These are phyloP conservation scores for Branchipolynoe longqiensis DNA, from an alignment of 2,888 invertebrate species.

Conservation along the genomic window DNA sequence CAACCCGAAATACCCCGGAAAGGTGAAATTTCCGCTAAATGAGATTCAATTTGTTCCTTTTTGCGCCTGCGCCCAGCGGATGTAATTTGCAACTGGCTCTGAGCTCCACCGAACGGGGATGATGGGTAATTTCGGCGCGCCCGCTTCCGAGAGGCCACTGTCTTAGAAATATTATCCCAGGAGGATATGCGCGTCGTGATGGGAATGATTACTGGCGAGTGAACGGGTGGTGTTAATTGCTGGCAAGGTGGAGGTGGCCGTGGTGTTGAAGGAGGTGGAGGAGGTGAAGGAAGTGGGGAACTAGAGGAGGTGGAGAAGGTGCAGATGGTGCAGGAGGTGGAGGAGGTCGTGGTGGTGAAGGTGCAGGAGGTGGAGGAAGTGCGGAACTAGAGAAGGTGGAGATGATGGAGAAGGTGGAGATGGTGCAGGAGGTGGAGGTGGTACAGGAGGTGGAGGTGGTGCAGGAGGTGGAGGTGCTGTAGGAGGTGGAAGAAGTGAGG, in stretches of 20 bases:
- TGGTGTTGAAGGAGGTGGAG: neutral
- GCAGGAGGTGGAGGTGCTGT: neutral
- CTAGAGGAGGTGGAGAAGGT: neutral
- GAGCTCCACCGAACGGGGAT: neutral
- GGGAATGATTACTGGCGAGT: slow-evolving; percentile 7
- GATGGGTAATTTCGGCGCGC: slow-evolving; percentile 25
- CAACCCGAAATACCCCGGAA: too few species aligned
- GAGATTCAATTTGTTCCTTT: slow-evolving; percentile 35
- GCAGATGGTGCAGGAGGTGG: neutral
- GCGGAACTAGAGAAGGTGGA: neutral
- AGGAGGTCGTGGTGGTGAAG: neutral
- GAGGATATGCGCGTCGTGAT: neutral
- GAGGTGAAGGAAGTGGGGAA: neutral
- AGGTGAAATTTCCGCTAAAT: slow-evolving; percentile 9
- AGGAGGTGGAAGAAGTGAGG: too few species aligned
- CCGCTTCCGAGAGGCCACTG: neutral
- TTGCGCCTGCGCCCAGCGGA: neutral
- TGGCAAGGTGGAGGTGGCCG: neutral
- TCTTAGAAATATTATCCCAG: slow-evolving; percentile 42
- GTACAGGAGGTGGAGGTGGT: neutral
- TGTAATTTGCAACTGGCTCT: neutral
- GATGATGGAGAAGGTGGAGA: neutral
- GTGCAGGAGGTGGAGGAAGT: neutral
- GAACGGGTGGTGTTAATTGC: slow-evolving; percentile 4
- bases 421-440: neutral